These are phyloP conservation scores for Hormaphis cornu DNA, from an alignment of 1,140 invertebrate species.

Conservation along the genomic window DNA sequence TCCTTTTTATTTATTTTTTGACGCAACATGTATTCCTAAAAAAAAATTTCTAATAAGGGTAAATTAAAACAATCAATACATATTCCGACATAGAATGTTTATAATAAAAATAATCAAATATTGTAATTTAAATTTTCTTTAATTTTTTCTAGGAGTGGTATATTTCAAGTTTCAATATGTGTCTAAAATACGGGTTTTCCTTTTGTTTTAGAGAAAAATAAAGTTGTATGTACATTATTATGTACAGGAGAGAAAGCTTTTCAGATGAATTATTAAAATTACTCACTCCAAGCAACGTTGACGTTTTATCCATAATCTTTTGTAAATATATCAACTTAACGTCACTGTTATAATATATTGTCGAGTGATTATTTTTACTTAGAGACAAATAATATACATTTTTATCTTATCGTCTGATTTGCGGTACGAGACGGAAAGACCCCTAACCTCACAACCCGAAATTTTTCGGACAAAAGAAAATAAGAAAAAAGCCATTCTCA, in stretches of 20 bases:
- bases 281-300: background rate
- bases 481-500: too few species aligned
- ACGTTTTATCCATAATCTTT: conserved; percentile 2
- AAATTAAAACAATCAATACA: too few species aligned
- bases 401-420: background rate
- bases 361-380: background rate
- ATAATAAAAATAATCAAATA: too few species aligned
- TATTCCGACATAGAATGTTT: too few species aligned
- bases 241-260: background rate
- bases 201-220: background rate
- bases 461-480: too few species aligned
- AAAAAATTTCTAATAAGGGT: too few species aligned
- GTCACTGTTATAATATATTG: background rate
- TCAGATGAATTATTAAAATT: background rate
- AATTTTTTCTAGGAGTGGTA: background rate
- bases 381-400: background rate
- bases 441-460: background rate
- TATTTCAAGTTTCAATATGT: background rate
- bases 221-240: background rate
- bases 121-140: background rate
- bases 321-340: background rate
- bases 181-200: too few species aligned
- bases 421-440: background rate
- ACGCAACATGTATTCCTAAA: too few species aligned
- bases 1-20: too few species aligned